Percentiles rank a stretch among this genome's conserved stretches.
These are phyloP conservation scores for Delia radicum DNA, from an alignment of 1,140 invertebrate species.

Conservation along the genomic window DNA sequence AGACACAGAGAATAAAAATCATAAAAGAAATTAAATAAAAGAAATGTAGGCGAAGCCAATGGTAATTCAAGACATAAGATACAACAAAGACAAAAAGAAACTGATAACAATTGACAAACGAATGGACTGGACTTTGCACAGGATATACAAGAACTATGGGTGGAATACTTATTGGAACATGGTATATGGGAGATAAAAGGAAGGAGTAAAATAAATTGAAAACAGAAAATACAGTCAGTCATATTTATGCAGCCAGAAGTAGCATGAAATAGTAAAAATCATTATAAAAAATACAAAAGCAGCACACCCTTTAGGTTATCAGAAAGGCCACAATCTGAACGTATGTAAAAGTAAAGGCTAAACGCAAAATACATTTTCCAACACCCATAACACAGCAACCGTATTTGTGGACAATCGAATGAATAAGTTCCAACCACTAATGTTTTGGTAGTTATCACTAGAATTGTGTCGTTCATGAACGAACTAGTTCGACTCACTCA, in stretches of 20 bases:
- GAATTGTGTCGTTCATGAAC: no score
- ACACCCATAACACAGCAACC: no score
- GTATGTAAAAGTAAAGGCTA: neutral
- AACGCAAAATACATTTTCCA: no score
- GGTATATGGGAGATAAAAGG: neutral
- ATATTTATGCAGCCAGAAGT: neutral
- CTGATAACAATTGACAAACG: conserved; percentile 12
- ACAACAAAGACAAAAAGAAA: neutral
- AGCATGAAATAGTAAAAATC: neutral
- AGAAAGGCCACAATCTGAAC: neutral
- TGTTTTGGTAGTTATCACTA: no score
- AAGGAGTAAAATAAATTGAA: conserved; percentile 9
- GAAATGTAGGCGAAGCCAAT: neutral
- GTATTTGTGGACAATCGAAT: no score
- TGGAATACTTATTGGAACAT: neutral
- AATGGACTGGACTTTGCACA: neutral
- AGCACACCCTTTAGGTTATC: neutral
- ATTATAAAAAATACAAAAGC: neutral
- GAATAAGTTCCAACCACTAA: no score
- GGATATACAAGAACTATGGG: neutral
- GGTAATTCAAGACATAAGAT: conserved; percentile 4
- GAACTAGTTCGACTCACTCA: no score
- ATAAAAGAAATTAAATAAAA: neutral
- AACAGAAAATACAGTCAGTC: neutral
- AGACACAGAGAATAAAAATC: neutral